Evolutionary conservation across 2,888 invertebrate genomes (phyloP), one percentile per base, ranked within the genome.

Genomic region (Tenthredo amoena): DNA sequence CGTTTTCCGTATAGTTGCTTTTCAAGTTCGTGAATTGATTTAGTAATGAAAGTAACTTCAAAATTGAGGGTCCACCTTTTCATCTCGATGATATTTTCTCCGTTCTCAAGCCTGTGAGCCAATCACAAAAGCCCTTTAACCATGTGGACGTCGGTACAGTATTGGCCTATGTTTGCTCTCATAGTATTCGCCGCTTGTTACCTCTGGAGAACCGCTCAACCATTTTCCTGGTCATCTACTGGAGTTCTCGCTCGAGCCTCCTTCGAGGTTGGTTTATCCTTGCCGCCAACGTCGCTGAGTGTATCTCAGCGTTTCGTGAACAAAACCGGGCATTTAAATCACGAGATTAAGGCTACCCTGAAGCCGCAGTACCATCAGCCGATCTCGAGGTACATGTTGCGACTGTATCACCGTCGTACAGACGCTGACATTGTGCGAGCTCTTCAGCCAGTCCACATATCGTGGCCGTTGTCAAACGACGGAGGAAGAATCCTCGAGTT

Each of bases 381-480:
- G 0, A 87, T 91, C 1, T 92, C 92, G 4, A 89, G 88, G 40
- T 93, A 92, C 79, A 93, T 93, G 92, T 85, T 93, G 9, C 89
- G 91, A 71, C 87, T 93, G 2, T 93, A 93, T 84, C 90, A 91
- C 55, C 90, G 92, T 37, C 90, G 91, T 40, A 90, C 92, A 1
- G 91, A 91, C 74, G 89, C 91, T 6, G 92, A 92, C 76, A 90
- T 92, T 58, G 89, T 93, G 2, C 86, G 91, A 18, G 93, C 93
- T 1, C 84, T 93, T 21, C 89, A 91, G 37, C 92, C 93, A 0
- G 84, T 88, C n/a, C 91, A 89, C 76, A 88, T 90, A 12, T 91
- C 92, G 21, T 86, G 88, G 3, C 88, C 90, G 5, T 85, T 89
- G n/a, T 40, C 84, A 10, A 86, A 84, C 40, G 83, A 77, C 15